Conservation (phyloP, 2,888 invertebrate species). For the Heteromyza rotundicornis region DNA sequence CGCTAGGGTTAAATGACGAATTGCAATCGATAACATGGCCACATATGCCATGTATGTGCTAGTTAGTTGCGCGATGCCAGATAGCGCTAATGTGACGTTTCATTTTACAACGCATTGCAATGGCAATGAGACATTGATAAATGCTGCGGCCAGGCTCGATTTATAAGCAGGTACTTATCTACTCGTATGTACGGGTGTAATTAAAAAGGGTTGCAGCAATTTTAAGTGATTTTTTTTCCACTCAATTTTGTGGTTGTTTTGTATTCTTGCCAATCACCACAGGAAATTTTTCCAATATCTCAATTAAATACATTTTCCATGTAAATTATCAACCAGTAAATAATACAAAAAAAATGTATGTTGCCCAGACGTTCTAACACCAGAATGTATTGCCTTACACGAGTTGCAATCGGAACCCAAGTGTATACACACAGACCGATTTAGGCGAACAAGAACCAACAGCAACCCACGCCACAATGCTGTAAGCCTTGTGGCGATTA, state of each 20-base stretch:
- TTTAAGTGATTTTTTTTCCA: no score
- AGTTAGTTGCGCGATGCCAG: constrained; percentile 11
- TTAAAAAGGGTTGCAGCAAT: background rate
- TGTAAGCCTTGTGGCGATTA: constrained; percentile 25
- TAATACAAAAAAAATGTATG: no score
- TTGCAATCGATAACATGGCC: constrained; percentile 16
- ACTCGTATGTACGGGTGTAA: no score
- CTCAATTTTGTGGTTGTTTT: background rate
- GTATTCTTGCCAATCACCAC: background rate
- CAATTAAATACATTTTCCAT: background rate
- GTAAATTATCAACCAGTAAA: background rate
- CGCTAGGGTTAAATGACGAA: constrained; percentile 18
- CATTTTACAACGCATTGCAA: constrained; percentile 1
- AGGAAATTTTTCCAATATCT: background rate
- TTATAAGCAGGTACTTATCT: no score
- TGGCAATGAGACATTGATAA: constrained; percentile 14
- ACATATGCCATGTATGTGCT: no score
- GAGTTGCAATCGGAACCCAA: background rate
- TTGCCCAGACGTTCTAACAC: background rate
- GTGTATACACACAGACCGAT: no score
- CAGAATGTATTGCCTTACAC: background rate
- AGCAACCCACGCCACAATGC: background rate
- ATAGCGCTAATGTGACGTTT: constrained; percentile 4
- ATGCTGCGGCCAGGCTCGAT: no score
- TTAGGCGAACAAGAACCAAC: background rate